Conservation (phyloP, 1,140 invertebrate genomes). For the Drosophila pallidifrons region DNA sequence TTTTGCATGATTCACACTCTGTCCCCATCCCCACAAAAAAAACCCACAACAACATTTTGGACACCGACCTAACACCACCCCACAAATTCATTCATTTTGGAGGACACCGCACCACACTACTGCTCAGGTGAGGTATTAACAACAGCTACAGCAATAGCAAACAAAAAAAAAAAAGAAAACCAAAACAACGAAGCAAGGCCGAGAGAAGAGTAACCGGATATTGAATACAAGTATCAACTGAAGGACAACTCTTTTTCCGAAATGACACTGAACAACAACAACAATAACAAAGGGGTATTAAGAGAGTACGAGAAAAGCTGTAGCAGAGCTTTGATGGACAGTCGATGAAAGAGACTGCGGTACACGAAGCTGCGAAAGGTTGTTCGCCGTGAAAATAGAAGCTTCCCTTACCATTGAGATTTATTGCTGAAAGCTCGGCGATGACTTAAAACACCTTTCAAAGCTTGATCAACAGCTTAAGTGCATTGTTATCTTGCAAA, state of each 20-base stretch:
- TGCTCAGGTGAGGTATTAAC: conserved; percentile 13
- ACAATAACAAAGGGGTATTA: too few species aligned
- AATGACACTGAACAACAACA: too few species aligned
- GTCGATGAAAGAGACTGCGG: too few species aligned
- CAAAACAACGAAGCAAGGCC: not conserved
- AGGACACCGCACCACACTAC: conserved; percentile 8
- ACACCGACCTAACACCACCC: not conserved
- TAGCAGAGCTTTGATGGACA: too few species aligned
- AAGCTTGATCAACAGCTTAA: not conserved
- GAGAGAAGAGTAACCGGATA: too few species aligned
- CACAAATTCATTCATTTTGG: conserved; percentile 8
- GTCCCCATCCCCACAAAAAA: not conserved
- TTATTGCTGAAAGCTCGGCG: not conserved
- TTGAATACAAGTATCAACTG: too few species aligned
- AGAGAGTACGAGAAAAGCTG: too few species aligned
- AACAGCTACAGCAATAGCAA: too few species aligned
- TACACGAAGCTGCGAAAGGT: not conserved
- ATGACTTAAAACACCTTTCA: not conserved
- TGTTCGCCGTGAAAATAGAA: not conserved
- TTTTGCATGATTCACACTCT: not conserved
- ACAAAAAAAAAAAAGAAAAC: not conserved
- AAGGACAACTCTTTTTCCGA: too few species aligned
- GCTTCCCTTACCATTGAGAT: not conserved
- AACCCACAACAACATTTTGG: not conserved
- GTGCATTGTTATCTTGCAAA: not conserved